These are phyloP conservation scores for Zaprionus ghesquierei DNA, from an alignment of 1,140 invertebrate genomes.

Conservation along the genomic window DNA sequence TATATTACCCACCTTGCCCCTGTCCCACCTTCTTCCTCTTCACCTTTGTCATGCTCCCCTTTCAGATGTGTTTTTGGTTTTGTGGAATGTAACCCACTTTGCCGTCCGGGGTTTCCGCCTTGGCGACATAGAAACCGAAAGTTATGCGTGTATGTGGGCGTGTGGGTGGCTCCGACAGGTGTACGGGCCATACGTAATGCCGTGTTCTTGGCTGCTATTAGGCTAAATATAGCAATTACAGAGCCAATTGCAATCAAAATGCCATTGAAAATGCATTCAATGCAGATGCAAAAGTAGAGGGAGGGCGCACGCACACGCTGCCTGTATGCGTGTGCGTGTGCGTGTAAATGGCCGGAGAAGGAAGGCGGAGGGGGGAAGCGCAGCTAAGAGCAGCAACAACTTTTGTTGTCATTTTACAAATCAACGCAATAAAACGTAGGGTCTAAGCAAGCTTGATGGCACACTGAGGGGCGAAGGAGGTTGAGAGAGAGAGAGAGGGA, in stretches of 20 bases:
- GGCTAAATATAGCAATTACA: conserved; percentile 77
- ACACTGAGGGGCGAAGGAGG: no score
- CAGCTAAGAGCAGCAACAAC: conserved; percentile 33
- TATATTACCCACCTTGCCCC: no score
- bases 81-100: conserved; percentile 65
- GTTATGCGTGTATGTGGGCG: conserved; percentile 31
- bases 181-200: conserved; percentile 44
- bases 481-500: background rate
- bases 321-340: conserved; percentile 15
- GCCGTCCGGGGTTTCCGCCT: conserved; percentile 48
- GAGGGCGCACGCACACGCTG: conserved; percentile 35
- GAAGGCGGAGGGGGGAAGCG: background rate
- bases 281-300: conserved; percentile 27
- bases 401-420: conserved; percentile 65
- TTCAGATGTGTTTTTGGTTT: background rate
- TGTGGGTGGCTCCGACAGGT: conserved; percentile 15
- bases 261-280: conserved; percentile 78
- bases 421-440: conserved; percentile 55
- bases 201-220: conserved; percentile 68
- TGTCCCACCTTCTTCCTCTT: background rate
- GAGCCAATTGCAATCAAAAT: conserved; percentile 76
- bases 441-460: no score
- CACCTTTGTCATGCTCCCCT: no score
- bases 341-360: conserved; percentile 41
- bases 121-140: conserved; percentile 68